Evolutionary conservation across 2,113 vertebrate genomes (phyloP), one percentile per base, ranked within the genome.

Genomic region (Pedetes capensis): DNA sequence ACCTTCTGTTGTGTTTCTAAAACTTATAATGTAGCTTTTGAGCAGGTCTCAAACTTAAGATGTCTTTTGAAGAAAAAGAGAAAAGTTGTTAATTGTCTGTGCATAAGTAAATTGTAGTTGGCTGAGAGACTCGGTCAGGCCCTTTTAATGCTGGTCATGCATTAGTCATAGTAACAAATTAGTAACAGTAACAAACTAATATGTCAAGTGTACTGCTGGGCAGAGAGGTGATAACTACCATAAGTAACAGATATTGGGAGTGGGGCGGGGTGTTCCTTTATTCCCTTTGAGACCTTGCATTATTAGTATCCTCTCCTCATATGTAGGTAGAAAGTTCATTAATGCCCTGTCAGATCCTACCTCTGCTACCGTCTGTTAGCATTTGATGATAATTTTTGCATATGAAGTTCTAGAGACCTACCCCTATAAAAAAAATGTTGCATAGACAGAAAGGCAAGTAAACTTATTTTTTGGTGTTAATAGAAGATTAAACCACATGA

Each of bases 11-110:
- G 86, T 98, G 88, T 97, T 97, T 98, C 97, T 98, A 95, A 96
- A 97, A 98, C 87, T 96, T 20, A 0, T 63, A n/a, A 61, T 82
- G 76, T 94, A 98, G 98, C 97, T 96, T 98, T 97, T 98, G 99
- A 99, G 99, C 99, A 96, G 99, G 99, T 98, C 99, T 99, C 99
- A 97, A 97, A 97, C 96, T 93, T 98, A 97, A 97, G 96, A 96
- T 97, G 91, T 93, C 87, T 98, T 96, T 98, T 97, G 95, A 95
- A 96, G 93, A 96, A 97, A 96, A 97, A 57, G 42, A 94, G 81
- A 39, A 74, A 89, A 72, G 18, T 97, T 74, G 95, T 92, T 57
- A 17, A 93, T n/a, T 91, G 83, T 94, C 71, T 96, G 20, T 94
- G 72, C 88, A 66, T 97, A 95, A 95, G 49, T 88, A 91, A 96